phyloP scores from a whole-genome alignment of 1,140 invertebrate species.

The Brachionus rotundiformis region DNA sequence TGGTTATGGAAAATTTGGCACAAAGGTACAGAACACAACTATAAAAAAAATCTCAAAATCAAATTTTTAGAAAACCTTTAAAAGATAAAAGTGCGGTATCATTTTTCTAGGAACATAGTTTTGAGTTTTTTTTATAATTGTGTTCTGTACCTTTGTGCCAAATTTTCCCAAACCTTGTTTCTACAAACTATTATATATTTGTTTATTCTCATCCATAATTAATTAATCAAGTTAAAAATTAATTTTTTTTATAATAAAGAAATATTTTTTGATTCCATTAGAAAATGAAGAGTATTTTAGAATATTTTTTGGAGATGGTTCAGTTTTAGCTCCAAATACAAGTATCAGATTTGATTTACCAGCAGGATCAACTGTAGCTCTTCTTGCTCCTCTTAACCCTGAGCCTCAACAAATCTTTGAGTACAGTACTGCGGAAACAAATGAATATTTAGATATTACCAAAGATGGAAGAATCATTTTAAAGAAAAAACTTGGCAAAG shows the following conservation, averaged over 20 bases:
- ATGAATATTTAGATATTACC: neutral
- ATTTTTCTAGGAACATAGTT: no score
- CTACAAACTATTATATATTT: no score
- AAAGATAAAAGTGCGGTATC: no score
- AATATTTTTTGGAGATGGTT: neutral
- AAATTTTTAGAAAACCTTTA: no score
- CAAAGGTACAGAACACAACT: no score
- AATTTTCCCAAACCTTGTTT: no score
- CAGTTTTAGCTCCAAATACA: neutral
- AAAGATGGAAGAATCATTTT: conserved; percentile 28
- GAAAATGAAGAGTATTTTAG: neutral
- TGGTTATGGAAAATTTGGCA: no score
- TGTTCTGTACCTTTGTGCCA: no score
- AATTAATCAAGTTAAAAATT: neutral
- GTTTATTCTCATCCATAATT: no score
- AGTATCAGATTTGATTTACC: neutral
- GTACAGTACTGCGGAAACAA: neutral
- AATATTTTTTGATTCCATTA: conserved; percentile 34
- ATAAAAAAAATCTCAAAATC: no score
- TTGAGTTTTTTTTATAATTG: no score
- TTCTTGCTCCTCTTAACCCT: neutral
- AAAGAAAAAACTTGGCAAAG: conserved; percentile 21
- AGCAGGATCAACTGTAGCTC: neutral
- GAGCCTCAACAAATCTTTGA: neutral
- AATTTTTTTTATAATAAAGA: neutral